A percentile compares a stretch with the other conserved stretches of the same genome.
Conservation (phyloP, 1,140 invertebrate genomes). For the Diorhabda carinulata region DNA sequence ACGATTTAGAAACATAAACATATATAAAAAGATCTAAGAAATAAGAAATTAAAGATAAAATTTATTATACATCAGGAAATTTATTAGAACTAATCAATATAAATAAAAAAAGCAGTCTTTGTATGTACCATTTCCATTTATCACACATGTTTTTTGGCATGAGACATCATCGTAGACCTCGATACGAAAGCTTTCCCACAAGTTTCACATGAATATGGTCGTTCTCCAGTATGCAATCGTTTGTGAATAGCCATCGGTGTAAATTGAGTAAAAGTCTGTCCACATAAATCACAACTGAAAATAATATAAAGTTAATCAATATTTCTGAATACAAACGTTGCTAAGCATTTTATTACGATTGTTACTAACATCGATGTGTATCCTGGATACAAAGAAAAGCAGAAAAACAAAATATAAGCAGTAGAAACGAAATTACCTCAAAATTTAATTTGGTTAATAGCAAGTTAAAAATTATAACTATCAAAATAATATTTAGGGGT, state of each 20-base stretch:
- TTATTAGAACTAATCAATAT: neutral
- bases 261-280: constrained; percentile 62
- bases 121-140: neutral
- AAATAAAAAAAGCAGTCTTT: neutral
- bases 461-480: no score
- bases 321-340: neutral
- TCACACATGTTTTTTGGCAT: constrained; percentile 54
- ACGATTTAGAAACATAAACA: no score
- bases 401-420: no score
- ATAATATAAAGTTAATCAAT: neutral
- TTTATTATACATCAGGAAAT: no score
- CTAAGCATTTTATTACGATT: no score
- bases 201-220: constrained; percentile 73
- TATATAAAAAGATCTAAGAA: no score
- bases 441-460: no score
- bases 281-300: constrained; percentile 57
- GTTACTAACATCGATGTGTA: no score
- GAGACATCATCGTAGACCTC: constrained; percentile 58
- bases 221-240: constrained; percentile 71
- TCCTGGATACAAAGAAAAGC: no score
- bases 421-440: no score
- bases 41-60: no score
- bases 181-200: constrained; percentile 62
- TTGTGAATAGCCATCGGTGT: constrained; percentile 63
- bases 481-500: no score